These are phyloP conservation scores for Caenorhabditis angaria DNA, from an alignment of 2,888 invertebrate genomes.

Conservation along the genomic window DNA sequence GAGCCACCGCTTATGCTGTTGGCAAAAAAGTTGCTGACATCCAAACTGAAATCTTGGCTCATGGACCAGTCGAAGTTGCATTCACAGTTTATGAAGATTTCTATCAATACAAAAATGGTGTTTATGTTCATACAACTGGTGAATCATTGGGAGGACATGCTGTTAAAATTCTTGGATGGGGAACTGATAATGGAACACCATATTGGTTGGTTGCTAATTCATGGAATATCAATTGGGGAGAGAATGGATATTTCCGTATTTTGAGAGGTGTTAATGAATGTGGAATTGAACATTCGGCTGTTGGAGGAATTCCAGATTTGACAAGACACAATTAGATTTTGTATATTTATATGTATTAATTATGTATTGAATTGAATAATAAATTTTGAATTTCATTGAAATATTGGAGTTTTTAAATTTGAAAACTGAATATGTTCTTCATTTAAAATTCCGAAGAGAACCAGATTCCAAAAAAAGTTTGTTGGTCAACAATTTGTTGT, in stretches of 20 bases:
- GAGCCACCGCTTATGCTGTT: conserved; percentile 35
- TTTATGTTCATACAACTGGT: conserved; percentile 75
- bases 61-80: conserved; percentile 85
- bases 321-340: no score
- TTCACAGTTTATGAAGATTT: conserved; percentile 89
- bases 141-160: conserved; percentile 82
- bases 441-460: no score
- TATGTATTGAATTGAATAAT: no score
- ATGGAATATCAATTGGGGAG: conserved; percentile 92
- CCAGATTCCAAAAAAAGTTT: no score
- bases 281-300: conserved; percentile 43
- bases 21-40: conserved; percentile 26
- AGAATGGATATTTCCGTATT: conserved; percentile 74
- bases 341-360: no score
- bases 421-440: no score
- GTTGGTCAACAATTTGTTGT: no score
- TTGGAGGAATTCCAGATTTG: conserved; percentile 46
- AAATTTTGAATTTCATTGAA: no score
- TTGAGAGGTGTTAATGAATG: conserved; percentile 45
- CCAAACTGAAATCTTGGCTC: conserved; percentile 82
- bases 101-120: conserved; percentile 83
- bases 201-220: conserved; percentile 92
- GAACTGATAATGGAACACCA: conserved; percentile 79
- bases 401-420: no score
- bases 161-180: conserved; percentile 87